Evolutionary conservation across 2,113 vertebrate genomes (phyloP).

Genomic region (Hippoglossus stenolepis): DNA sequence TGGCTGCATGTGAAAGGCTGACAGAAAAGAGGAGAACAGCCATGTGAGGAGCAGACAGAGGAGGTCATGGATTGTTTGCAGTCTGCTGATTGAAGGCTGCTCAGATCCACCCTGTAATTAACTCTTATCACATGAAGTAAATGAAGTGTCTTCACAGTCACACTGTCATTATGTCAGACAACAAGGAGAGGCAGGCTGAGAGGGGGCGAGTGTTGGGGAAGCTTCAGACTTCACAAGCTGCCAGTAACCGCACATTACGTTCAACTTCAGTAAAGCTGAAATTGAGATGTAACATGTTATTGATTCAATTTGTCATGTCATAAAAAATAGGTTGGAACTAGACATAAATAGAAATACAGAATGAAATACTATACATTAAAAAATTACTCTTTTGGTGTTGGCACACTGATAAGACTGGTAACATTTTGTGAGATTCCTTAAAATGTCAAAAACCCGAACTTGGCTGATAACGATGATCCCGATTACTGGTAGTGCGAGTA

Average conservation of each 20-base stretch:
- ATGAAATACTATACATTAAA: background rate
- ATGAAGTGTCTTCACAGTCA: conserved; percentile 20
- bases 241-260: background rate
- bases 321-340: background rate
- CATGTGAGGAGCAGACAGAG: conserved; percentile 8
- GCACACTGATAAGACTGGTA: too few relatives aligned
- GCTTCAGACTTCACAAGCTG: too few relatives aligned
- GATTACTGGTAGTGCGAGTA: too few relatives aligned
- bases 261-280: background rate
- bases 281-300: background rate
- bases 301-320: background rate
- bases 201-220: background rate
- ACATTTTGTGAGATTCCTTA: too few relatives aligned
- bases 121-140: conserved; percentile 52
- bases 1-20: background rate
- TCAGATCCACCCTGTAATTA: conserved; percentile 58
- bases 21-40: background rate
- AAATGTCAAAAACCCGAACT: too few relatives aligned
- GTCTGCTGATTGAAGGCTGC: conserved; percentile 43
- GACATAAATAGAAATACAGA: background rate
- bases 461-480: too few relatives aligned
- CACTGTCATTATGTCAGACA: conserved; percentile 46
- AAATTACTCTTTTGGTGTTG: too few relatives aligned
- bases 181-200: background rate
- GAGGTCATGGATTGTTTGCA: conserved; percentile 37